Evolutionary conservation across 2,888 invertebrate genomes (phyloP).

Genomic region (Neoitamus cyanurus): DNA sequence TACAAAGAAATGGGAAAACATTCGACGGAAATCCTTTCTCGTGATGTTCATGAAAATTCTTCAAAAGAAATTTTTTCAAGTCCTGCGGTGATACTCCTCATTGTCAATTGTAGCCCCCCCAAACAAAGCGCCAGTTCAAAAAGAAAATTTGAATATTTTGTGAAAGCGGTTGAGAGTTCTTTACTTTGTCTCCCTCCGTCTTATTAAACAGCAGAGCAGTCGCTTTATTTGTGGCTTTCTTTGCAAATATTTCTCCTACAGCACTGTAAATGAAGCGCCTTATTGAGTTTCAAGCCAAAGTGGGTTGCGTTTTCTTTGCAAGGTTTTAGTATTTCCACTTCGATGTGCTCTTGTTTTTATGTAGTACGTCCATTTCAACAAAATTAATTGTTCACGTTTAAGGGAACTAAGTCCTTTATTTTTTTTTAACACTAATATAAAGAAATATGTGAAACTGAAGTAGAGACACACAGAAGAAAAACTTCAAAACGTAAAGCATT

Average conservation of each 20-base stretch:
- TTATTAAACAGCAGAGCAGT: not conserved
- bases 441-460: too few species aligned
- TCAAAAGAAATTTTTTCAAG: not conserved
- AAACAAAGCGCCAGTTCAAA: not conserved
- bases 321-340: not conserved
- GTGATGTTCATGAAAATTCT: not conserved
- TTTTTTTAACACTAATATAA: too few species aligned
- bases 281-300: not conserved
- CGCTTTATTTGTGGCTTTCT: not conserved
- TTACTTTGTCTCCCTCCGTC: not conserved
- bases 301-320: not conserved
- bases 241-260: not conserved
- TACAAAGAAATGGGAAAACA: not conserved
- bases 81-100: not conserved
- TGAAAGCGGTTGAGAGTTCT: not conserved
- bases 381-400: too few species aligned
- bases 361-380: too few species aligned
- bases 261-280: not conserved
- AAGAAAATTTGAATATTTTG: not conserved
- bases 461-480: too few species aligned
- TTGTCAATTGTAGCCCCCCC: not conserved
- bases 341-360: too few species aligned
- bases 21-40: not conserved
- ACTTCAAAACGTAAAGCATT: too few species aligned
- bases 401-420: too few species aligned